Evolutionary conservation across 2,797 vertebrate genomes (phyloP).

Genomic region (Acipenser transmontanus): DNA sequence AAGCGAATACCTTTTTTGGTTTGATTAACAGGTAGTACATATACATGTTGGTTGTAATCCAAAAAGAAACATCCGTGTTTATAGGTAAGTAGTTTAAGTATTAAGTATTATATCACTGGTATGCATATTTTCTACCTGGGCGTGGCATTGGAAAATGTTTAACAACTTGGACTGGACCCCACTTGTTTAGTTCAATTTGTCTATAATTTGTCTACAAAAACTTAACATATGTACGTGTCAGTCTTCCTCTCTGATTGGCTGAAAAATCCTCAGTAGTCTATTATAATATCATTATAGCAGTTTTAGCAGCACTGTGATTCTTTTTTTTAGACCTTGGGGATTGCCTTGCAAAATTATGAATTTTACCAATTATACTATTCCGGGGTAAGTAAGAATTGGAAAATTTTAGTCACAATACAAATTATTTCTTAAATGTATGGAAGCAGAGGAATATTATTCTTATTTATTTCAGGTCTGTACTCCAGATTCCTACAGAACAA

Average conservation of each 20-base stretch:
- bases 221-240: too few relatives aligned
- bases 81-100: neutral
- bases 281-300: too few relatives aligned
- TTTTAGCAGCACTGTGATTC: neutral
- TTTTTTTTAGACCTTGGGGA: slow-evolving; percentile 10
- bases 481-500: slow-evolving; percentile 4
- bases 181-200: too few relatives aligned
- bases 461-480: slow-evolving; percentile 11
- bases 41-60: neutral
- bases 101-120: too few relatives aligned
- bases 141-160: too few relatives aligned
- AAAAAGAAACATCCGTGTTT: neutral
- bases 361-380: slow-evolving; percentile 16
- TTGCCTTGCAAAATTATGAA: slow-evolving; percentile 12
- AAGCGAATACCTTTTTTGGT: neutral
- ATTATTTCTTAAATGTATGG: too few relatives aligned
- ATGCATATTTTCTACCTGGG: too few relatives aligned
- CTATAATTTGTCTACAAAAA: too few relatives aligned
- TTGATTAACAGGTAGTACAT: neutral
- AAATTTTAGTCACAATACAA: neutral
- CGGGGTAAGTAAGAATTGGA: slow-evolving; percentile 11
- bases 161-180: too few relatives aligned
- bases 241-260: too few relatives aligned
- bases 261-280: too few relatives aligned
- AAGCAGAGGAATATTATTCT: neutral